Evolutionary conservation across 1,140 invertebrate species (phyloP).

Genomic region (Limonius californicus): DNA sequence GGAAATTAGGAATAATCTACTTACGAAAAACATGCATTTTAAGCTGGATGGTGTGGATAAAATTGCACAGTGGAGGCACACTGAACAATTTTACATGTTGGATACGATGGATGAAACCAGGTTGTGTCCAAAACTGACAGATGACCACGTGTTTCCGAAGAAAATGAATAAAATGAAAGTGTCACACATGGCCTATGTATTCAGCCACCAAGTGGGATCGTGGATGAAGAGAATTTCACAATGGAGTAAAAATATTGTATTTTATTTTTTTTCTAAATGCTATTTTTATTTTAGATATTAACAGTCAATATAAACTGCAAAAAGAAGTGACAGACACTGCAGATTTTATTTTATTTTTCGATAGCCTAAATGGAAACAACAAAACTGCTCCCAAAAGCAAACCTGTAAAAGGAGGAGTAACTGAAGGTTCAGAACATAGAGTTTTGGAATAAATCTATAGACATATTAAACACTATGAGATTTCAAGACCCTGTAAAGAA

Average conservation of each 20-base stretch:
- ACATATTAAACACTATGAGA: no score
- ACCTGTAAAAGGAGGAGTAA: conserved; percentile 22
- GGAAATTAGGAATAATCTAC: no score
- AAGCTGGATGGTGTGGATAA: no score
- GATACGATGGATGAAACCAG: not conserved
- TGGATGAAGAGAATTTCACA: conserved; percentile 1
- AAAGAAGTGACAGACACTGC: no score
- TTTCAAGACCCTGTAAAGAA: no score
- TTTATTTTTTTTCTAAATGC: no score
- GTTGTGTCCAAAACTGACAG: conserved; percentile 18
- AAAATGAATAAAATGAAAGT: conserved; percentile 26
- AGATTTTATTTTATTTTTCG: conserved; percentile 13
- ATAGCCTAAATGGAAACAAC: no score
- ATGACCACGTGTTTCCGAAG: not conserved
- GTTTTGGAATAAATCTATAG: no score
- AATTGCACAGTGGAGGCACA: not conserved
- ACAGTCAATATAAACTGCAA: no score
- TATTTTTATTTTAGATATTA: no score
- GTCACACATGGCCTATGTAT: conserved; percentile 9
- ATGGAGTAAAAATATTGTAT: conserved; percentile 12
- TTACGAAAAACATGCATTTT: no score
- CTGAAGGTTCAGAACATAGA: no score
- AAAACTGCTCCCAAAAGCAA: conserved; percentile 14
- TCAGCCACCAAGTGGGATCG: conserved; percentile 11
- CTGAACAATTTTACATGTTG: not conserved